Evolutionary conservation across 2,888 invertebrate genomes (phyloP), one percentile per base, ranked within the genome.

Genomic region (Hybos culiciformis): DNA sequence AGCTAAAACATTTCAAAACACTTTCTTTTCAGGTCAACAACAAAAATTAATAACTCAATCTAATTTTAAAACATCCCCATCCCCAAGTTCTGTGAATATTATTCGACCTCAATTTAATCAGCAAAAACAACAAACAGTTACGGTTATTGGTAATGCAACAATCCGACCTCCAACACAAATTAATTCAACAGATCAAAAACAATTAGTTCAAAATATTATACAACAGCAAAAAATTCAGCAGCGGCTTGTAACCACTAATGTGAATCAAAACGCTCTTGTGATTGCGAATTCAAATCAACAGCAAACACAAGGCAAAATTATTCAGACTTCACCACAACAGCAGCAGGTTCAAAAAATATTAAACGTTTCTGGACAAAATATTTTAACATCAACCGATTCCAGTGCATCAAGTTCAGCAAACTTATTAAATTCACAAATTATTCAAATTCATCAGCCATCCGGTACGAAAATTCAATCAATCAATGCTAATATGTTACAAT

Each of bases 141-240:
- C 54, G 6, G 33, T 54, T 5, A 53, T 55, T 31, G 51, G 49
- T 20, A 54, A 46, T 39, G 45, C 50, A 15, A 42, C 48, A 2
- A 50, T 51, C 5, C 38, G 45, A 31, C 44, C 46, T 15, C 46
- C 44, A 29, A 18, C 44, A 18, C 31, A 60, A 20, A 56, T 64
- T 42, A 60, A 60, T 7, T 52, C 59, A 3, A 50, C 63, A 11
- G 66, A 66, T 34, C 63, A 64, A 38, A 64, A 65, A 42, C 65
- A 65, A 46, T 51, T 57, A 14, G 48, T 58, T 20, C 58, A 59
- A 45, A 56, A 54, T 37, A 49, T 29, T n/a, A n/a, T 29, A 43
- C 42, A 41, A 23, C 46, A 43, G 38, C 53, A 49, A 26, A 50
- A 47, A 31, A 52, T 48, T 21, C 53, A 50, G 33, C 58, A 56